Conservation (phyloP, 2,113 vertebrate genomes). For the Antigone vipio region DNA sequence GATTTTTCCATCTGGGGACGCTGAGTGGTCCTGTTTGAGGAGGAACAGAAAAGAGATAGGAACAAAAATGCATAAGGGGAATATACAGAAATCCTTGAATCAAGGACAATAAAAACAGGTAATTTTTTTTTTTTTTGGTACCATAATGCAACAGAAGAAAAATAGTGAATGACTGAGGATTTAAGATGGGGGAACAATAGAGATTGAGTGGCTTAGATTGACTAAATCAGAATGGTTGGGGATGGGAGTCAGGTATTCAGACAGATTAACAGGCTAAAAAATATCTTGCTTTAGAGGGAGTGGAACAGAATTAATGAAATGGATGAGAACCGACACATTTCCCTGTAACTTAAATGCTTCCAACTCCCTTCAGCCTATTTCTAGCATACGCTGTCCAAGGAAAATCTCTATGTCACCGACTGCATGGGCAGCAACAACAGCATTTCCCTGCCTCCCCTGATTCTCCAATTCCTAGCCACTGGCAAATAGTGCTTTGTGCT, state of each 20-base stretch:
- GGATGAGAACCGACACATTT: background rate
- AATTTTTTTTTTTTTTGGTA: background rate
- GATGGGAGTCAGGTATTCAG: background rate
- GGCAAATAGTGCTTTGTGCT: background rate
- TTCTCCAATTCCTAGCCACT: background rate
- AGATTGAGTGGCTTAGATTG: background rate
- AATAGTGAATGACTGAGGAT: background rate
- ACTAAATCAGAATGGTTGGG: background rate
- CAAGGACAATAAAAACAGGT: background rate
- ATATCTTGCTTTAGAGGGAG: background rate
- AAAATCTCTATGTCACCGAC: accelerated
- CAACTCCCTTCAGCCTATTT: background rate
- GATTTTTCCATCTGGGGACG: background rate
- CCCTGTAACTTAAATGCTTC: background rate
- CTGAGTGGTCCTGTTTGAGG: background rate
- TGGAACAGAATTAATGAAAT: background rate
- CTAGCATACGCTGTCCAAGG: background rate
- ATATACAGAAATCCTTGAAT: background rate
- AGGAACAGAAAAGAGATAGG: background rate
- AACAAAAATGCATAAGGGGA: background rate
- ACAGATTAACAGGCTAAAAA: background rate
- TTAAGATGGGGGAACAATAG: background rate
- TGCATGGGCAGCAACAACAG: background rate
- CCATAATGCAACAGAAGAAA: background rate
- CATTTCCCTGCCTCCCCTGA: background rate